Conservation (phyloP, 2,888 invertebrate genomes). For the Capitulum mitella region DNA sequence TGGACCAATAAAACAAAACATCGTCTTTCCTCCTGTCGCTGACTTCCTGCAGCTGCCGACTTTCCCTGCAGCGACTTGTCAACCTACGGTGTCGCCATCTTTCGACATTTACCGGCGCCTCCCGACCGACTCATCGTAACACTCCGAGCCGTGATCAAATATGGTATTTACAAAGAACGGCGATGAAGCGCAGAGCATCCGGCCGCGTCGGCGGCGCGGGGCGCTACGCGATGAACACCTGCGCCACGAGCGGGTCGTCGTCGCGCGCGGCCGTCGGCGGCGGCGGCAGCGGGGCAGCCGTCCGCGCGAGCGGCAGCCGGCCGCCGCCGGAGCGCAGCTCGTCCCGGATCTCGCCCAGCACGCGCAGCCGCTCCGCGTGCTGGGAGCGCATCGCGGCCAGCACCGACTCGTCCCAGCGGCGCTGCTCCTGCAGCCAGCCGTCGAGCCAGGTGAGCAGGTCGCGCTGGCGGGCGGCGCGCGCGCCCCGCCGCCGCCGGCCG, state of each 20-base stretch:
- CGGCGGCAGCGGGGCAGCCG: background rate
- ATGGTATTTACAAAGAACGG: background rate
- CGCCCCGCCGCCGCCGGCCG: background rate
- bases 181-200: background rate
- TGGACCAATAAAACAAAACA: too few species aligned
- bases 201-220: background rate
- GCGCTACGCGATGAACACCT: background rate
- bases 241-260: background rate
- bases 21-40: too few species aligned
- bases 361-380: slow-evolving; percentile 19
- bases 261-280: background rate
- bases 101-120: background rate
- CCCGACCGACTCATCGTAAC: background rate
- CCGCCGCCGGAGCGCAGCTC: slow-evolving; percentile 5
- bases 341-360: background rate
- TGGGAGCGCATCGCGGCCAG: background rate
- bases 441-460: background rate
- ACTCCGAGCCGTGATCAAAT: too few species aligned
- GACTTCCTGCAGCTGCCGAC: background rate
- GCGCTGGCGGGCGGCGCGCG: background rate
- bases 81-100: too few species aligned
- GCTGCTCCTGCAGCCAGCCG: slow-evolving; percentile 21
- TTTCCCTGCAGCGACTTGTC: background rate
- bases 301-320: background rate
- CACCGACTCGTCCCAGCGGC: slow-evolving; percentile 19